Evolutionary conservation across 1,140 invertebrate species (phyloP).

Genomic region (Rhopalosiphum padi): DNA sequence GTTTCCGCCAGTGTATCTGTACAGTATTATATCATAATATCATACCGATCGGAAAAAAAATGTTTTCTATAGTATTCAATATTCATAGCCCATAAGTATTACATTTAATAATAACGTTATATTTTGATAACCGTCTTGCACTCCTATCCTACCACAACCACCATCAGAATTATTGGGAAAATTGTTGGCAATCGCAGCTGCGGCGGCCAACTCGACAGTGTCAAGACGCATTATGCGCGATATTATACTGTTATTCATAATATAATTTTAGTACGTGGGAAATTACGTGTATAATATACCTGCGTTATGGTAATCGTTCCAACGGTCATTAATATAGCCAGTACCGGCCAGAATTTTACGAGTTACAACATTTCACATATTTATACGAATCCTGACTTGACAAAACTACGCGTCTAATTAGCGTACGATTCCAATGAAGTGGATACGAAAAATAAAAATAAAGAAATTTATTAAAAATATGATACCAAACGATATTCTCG

Average conservation of each 20-base stretch:
- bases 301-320: constrained; percentile 20
- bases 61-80: too few species aligned
- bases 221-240: not conserved
- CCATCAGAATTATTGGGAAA: not conserved
- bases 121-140: not conserved
- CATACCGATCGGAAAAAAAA: too few species aligned
- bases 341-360: not conserved
- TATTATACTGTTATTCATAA: constrained; percentile 21
- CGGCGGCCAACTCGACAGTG: not conserved
- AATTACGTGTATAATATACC: not conserved
- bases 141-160: not conserved
- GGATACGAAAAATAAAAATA: not conserved
- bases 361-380: not conserved
- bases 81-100: too few species aligned
- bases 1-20: too few species aligned
- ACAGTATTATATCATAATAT: too few species aligned
- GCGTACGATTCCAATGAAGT: not conserved
- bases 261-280: constrained; percentile 27
- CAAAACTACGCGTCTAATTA: constrained; percentile 19
- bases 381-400: not conserved
- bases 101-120: too few species aligned
- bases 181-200: not conserved
- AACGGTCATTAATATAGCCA: not conserved
- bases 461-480: not conserved
- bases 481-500: not conserved